Evolutionary conservation across 2,888 invertebrate species (phyloP), one percentile per base, ranked within the genome.

Genomic region (Lottia gigantea): DNA sequence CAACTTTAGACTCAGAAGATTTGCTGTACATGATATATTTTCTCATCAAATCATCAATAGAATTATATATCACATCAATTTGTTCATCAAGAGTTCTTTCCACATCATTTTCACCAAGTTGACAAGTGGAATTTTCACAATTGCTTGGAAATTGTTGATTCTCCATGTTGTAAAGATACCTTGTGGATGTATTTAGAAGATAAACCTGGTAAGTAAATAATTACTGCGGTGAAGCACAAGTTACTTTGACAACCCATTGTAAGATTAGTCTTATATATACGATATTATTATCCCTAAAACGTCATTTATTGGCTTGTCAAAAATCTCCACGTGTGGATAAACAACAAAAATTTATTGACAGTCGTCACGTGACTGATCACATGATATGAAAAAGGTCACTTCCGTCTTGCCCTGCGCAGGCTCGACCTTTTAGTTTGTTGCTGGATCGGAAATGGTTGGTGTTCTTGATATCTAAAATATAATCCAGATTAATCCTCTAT

Each of bases 11-110:
- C 19, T 74, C 74, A 3, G 72, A 65, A 25, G 79, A 77, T 40
- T 81, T 82, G 75, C 81, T 83, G 68, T 80, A 78, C 76, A 81
- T 82, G 69, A 73, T 80, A 65, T 84, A 84, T 68, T 81, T 82
- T 49, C 73, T 71, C n/a, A 84, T 73, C 40, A 84, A 72, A 68
- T 75, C 74, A 67, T 77, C 81, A 31, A 84, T 77, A 61, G 78
- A 80, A 68, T 75, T 63, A 31, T 63, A 68, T 31, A 68, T 47
- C 46, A 64, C 63, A 25, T 46, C 47, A 23, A 68, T 68, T 63
- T 68, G 63, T 31, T 62, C 64, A 49, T 68, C 68, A 55, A 68
- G 64, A 68, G 49, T n/a, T 31, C 23, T 26, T 68, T 68, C 68
- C 19, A 23, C 23, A 55, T 55, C 23, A 55, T 55, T 55, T 23